Conservation (phyloP, 2,888 invertebrate species). For the Metalampra italica region DNA sequence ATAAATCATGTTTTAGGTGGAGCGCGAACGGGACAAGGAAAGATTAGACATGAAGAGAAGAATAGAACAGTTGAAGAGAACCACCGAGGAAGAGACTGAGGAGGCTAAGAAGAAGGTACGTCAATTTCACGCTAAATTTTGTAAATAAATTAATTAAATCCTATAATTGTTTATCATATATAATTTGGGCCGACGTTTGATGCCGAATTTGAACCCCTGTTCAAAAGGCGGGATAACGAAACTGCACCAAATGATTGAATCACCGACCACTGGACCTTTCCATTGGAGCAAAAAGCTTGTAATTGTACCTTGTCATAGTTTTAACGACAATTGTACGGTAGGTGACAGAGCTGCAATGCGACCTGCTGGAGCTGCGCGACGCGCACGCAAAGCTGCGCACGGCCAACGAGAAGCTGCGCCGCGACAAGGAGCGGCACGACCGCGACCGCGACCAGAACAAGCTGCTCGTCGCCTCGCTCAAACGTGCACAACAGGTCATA, state of each 20-base stretch:
- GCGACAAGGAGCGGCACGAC: slow-evolving; percentile 92
- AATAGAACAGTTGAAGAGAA: slow-evolving; percentile 89
- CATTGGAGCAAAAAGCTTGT: no score
- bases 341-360: slow-evolving; percentile 89
- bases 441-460: slow-evolving; percentile 84
- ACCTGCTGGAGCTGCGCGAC: slow-evolving; percentile 91
- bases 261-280: no score
- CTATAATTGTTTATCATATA: no score
- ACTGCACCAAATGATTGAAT: no score
- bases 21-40: slow-evolving; percentile 93
- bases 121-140: no score
- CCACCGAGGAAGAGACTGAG: slow-evolving; percentile 92
- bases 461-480: slow-evolving; percentile 64
- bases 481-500: slow-evolving; percentile 72
- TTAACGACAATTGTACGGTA: slow-evolving; percentile 14
- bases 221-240: no score
- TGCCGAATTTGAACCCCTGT: no score
- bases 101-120: slow-evolving; percentile 90
- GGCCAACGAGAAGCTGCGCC: slow-evolving; percentile 92
- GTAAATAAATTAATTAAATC: no score
- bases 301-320: no score
- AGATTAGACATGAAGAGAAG: slow-evolving; percentile 91
- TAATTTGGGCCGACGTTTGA: no score
- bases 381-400: slow-evolving; percentile 94
- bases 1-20: slow-evolving; percentile 74